Conservation (phyloP, 2,113 vertebrate species). For the Heterotis niloticus region DNA sequence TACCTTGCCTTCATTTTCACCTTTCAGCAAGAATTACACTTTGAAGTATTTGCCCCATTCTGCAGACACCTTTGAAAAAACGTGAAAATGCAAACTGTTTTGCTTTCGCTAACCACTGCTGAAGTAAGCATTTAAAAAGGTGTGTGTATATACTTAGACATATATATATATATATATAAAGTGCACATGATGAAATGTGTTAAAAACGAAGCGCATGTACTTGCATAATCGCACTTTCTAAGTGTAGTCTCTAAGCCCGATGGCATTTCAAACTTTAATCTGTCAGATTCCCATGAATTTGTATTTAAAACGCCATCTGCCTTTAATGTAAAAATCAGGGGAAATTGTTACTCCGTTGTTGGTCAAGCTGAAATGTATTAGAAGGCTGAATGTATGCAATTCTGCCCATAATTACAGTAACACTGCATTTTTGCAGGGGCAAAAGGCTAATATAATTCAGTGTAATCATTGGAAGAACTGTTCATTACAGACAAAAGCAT, state of each 20-base stretch:
- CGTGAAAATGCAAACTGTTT: not conserved
- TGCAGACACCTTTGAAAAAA: not conserved
- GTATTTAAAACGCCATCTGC: constrained; percentile 10
- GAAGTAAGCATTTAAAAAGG: not conserved
- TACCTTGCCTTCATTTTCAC: not conserved
- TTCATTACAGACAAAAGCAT: constrained; percentile 24
- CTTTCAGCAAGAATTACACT: not conserved
- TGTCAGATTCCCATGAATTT: constrained; percentile 25
- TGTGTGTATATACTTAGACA: not conserved
- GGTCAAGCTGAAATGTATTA: constrained; percentile 13
- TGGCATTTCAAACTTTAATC: constrained; percentile 1
- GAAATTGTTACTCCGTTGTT: constrained; percentile 18
- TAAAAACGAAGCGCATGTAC: not conserved
- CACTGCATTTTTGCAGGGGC: constrained; percentile 17
- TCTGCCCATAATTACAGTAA: constrained; percentile 21
- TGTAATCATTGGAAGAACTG: constrained; percentile 18
- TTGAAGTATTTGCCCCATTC: not conserved
- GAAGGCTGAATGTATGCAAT: constrained; percentile 20
- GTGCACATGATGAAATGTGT: not conserved
- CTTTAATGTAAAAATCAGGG: constrained; percentile 23
- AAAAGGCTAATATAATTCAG: constrained; percentile 18
- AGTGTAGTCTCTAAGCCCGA: not conserved
- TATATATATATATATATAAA: constrained; percentile 1
- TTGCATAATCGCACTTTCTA: not conserved
- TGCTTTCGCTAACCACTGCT: not conserved